phyloP scores from a whole-genome alignment of 2,888 invertebrate genomes.

The Dryococelus australis region DNA sequence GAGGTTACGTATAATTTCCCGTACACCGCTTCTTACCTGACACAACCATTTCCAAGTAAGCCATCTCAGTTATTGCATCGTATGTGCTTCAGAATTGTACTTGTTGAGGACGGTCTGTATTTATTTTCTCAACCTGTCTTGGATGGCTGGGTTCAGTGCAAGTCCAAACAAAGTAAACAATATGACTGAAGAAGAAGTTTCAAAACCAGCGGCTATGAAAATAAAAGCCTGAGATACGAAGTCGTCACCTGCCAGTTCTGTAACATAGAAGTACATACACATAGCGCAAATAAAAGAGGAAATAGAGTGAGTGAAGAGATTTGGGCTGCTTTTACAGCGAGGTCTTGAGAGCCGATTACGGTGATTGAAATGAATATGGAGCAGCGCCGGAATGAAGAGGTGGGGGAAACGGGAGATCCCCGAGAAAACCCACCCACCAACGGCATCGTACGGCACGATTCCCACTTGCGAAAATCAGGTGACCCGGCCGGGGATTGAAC shows the following conservation, averaged over 20 bases:
- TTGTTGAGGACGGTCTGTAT: constrained; percentile 29
- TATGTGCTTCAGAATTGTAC: constrained; percentile 57
- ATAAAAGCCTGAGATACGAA: constrained; percentile 65
- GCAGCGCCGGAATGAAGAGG: too few species aligned
- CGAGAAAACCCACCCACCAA: too few species aligned
- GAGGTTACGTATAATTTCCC: too few species aligned
- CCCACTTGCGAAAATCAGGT: too few species aligned
- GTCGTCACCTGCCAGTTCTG: constrained; percentile 57
- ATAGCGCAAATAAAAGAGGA: too few species aligned
- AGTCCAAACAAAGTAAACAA: constrained; percentile 49
- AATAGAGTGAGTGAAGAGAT: too few species aligned
- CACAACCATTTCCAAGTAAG: constrained; percentile 64
- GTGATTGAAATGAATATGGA: too few species aligned
- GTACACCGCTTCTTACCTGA: constrained; percentile 54
- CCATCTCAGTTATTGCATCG: constrained; percentile 59
- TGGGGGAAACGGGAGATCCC: too few species aligned
- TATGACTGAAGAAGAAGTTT: constrained; percentile 68
- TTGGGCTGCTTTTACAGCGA: too few species aligned
- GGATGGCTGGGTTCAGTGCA: constrained; percentile 54
- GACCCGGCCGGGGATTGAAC: too few species aligned
- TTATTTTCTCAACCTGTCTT: constrained; percentile 35
- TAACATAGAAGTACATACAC: not conserved
- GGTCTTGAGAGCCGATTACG: too few species aligned
- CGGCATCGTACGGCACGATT: too few species aligned
- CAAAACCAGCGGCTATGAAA: constrained; percentile 70